Evolutionary conservation across 1,140 invertebrate genomes (phyloP), one percentile per base, ranked within the genome.

Genomic region (Sesamia nonagrioides): DNA sequence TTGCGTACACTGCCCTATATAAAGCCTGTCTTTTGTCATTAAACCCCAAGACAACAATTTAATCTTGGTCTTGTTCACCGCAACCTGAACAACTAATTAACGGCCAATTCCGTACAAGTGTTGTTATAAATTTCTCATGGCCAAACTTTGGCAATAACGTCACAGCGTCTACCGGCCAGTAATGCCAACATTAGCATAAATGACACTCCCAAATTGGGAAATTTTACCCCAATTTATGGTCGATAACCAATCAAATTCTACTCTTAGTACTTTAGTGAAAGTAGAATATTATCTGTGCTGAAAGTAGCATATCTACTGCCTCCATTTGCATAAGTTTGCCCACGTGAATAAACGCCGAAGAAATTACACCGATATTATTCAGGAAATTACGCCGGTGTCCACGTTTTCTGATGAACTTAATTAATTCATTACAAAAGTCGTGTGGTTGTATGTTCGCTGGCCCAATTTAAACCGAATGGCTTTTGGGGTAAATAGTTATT

Each of bases 391-490:
- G 83, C 79, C 78, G 79, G 77, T 84, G 81, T 84, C 78, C 82
- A 83, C 72, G 77, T 79, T 79, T 80, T 58, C 52, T 73, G 77
- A 40, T 72, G 68, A 84, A 73, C 48, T 89, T 87, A 88, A 90
- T 90, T 90, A 86, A 88, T 85, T 89, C 83, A 89, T 89, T 83
- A 82, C 77, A 72, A 84, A 88, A 89, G 81, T 89, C 88, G 84
- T 84, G 80, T 83, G 80, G 82, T n/a, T n/a, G n/a, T 80, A 74
- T 83, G 83, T 68, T 77, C 58, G 60, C 73, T 35, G 27, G 71
- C 78, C 75, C 82, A 84, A 84, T 86, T 88, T 78, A 58, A 81
- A 82, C 61, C 72, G 45, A 82, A 84, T 82, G 75, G 80, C 69
- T 74, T 73, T 60, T 80, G 77, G n/a, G 66, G 71, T 86, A 81